Conservation (phyloP, 2,797 vertebrate genomes). For the Tapera naevia region DNA sequence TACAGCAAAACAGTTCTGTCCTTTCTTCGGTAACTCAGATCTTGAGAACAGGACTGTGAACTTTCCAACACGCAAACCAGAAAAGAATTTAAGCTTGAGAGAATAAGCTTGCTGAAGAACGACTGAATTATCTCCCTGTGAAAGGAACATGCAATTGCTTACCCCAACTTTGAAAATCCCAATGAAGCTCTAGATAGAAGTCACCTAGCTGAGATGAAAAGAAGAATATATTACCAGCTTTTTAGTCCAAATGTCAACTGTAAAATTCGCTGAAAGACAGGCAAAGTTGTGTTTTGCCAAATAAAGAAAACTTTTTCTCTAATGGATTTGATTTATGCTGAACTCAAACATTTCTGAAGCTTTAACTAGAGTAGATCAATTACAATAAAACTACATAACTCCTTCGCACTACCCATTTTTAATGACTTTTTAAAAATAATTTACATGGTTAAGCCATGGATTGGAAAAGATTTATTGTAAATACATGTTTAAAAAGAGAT, state of each 20-base stretch:
- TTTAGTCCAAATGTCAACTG: not conserved
- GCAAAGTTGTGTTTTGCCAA: not conserved
- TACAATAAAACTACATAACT: not conserved
- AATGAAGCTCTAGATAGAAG: slow-evolving; percentile 99
- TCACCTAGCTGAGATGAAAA: slow-evolving; percentile 89
- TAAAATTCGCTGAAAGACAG: not conserved
- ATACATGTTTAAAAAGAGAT: not conserved
- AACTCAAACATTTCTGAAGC: not conserved
- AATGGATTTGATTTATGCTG: not conserved
- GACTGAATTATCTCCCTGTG: not conserved
- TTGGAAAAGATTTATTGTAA: not conserved
- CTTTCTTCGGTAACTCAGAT: not conserved
- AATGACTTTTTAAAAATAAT: not conserved
- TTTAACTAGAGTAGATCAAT: not conserved
- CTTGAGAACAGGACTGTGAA: not conserved
- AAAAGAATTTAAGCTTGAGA: not conserved
- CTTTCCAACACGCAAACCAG: not conserved
- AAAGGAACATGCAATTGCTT: slow-evolving; percentile 69
- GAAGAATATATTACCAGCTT: not conserved
- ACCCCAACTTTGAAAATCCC: slow-evolving; percentile 99
- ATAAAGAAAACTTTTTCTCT: not conserved
- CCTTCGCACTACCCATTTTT: not conserved
- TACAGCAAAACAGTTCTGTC: not conserved
- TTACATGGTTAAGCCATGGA: not conserved
- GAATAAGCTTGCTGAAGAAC: not conserved